Base-by-base conservation (phyloP, 2,888 invertebrate species). In the Orthosia gothica region DNA sequence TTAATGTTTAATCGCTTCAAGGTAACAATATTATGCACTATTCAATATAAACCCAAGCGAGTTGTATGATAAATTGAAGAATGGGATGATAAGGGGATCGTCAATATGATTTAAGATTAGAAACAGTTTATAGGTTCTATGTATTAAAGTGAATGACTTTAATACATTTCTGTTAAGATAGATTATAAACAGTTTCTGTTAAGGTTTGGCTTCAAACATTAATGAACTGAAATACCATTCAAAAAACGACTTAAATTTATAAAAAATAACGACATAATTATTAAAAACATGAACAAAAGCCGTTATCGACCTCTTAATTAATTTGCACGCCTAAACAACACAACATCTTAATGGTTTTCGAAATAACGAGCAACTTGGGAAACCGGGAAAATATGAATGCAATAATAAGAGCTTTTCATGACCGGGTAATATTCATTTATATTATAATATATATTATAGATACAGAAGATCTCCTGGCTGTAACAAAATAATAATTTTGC, bases 311-410 rank as follows among this genome's bases (percentile, higher is more conserved):
- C 55, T 52, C 52, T 62, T 66, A 54, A 66, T 65, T 62, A 65
- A 84, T 81, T 65, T 68, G n/a, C n/a, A 26, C 61, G 45, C 59
- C 50, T 70, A 55, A 64, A 74, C 54, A 64, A 62, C 54, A 67
- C 54, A 59, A 23, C 59, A 63, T 67, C 57, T 68, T 82, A 85
- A 73, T 73, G 78, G 50, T 50, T 82, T 85, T 47, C 26, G 62
- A 66, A 73, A 73, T 66, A 83, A 82, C 62, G 67, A 72, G 61
- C 59, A 62, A 49, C 70, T 73, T 57, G 64, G 58, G 66, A 26
- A 50, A 45, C 55, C 58, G 15, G 59, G 20, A 49, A 72, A 76
- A 59, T 74, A 62, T 64, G 18, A 59, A 59, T 70, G 64, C 55
- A 76, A 67, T 62, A 73, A 71, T 79, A 52, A 47, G 16, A 76